phyloP scores from a whole-genome alignment of 2,113 vertebrate genomes.

The Seriola rivoliana region DNA sequence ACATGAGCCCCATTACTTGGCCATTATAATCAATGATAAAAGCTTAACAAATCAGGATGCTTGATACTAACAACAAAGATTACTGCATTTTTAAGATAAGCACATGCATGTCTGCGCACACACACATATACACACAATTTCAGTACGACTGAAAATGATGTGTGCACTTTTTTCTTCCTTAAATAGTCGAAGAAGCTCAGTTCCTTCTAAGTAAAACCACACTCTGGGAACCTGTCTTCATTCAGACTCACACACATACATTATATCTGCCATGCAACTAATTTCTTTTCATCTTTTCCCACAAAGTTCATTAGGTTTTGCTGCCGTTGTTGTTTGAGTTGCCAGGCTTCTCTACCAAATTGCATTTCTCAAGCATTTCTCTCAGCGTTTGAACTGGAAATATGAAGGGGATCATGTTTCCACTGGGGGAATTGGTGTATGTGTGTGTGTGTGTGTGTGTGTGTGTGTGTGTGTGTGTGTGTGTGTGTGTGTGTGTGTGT shows the following conservation, averaged over 20 bases:
- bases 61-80: conserved; percentile 47
- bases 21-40: conserved; percentile 55
- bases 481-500: conserved; percentile 25
- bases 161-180: conserved; percentile 28
- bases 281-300: conserved; percentile 77
- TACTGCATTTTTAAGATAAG: conserved; percentile 51
- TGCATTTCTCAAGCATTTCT: conserved; percentile 77
- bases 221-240: conserved; percentile 67
- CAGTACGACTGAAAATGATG: background rate
- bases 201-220: conserved; percentile 44
- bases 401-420: conserved; percentile 79
- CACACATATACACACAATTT: conserved; percentile 4
- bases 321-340: conserved; percentile 69
- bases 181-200: conserved; percentile 26
- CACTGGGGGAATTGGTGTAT: conserved; percentile 51
- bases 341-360: conserved; percentile 70
- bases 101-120: background rate
- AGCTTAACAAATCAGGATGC: conserved; percentile 31
- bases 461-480: conserved; percentile 38
- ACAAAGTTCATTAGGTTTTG: conserved; percentile 74
- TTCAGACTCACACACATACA: conserved; percentile 66
- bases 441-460: conserved; percentile 27
- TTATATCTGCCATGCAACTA: conserved; percentile 61
- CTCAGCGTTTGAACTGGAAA: conserved; percentile 78
- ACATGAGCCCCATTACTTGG: conserved; percentile 36